phyloP scores from a whole-genome alignment of 64 coral and sea anemone species.

The Dendronephthya gigantea region DNA sequence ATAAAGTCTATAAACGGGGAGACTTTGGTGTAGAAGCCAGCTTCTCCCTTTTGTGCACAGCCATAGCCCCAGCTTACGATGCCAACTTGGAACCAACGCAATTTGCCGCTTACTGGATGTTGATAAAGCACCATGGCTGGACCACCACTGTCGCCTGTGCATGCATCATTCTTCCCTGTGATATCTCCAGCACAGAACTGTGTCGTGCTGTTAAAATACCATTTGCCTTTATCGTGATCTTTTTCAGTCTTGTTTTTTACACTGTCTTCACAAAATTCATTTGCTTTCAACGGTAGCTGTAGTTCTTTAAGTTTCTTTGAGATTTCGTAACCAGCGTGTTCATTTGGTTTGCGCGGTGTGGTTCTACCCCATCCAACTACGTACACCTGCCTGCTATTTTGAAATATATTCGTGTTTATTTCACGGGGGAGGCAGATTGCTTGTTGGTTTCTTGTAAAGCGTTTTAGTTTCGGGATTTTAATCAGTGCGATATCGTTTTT shows the following conservation, averaged over 20 bases:
- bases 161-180: not conserved
- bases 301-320: not conserved
- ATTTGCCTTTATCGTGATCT: not conserved
- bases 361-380: not conserved
- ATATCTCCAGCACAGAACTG: not conserved
- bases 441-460: not conserved
- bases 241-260: not conserved
- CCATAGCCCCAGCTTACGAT: slow-evolving; percentile 38
- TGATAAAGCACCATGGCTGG: slow-evolving; percentile 21
- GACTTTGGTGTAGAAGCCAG: slow-evolving; percentile 38
- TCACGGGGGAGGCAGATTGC: not conserved
- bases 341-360: not conserved
- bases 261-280: not conserved
- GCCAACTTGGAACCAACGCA: slow-evolving; percentile 20
- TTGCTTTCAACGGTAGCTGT: not conserved
- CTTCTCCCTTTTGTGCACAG: slow-evolving; percentile 8
- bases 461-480: slow-evolving; percentile 9
- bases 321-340: not conserved
- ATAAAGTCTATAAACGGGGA: not conserved
- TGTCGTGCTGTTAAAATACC: not conserved
- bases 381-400: not conserved
- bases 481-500: not conserved
- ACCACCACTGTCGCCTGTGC: slow-evolving; percentile 10
- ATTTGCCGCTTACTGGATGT: slow-evolving; percentile 18
- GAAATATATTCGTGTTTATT: not conserved